Base-by-base conservation (phyloP, 2,888 invertebrate species). In the Ashinkailepas kermadecensis region DNA sequence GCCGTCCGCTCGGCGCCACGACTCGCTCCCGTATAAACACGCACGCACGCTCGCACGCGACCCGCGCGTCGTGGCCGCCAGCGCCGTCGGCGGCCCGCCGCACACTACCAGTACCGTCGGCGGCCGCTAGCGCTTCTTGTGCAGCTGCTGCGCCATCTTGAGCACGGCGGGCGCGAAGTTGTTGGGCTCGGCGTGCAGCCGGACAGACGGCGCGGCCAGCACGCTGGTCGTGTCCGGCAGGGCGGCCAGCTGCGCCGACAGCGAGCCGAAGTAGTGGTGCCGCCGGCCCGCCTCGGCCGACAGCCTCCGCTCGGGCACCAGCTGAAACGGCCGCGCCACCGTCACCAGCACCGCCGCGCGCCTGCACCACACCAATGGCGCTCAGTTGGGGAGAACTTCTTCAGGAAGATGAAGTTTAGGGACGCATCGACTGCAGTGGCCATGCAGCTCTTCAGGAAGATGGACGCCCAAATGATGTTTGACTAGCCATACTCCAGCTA, bases 251-350 rank as follows among this genome's bases (percentile, higher is more conserved):
- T 95, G 93, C 87, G 92, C 92, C 87, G 98, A 97, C 88, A 99
- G 92, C 85, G 93, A 92, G 84, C 92, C 91, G 89, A 99, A 99
- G 89, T 97, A 99, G 83, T 92, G 90, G 90, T 99, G 97, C 84
- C 90, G 90, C 88, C 97, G 91, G 79, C 98, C 97, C 74, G 93
- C 91, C 80, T 92, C 92, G 81, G 99, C 97, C 81, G 95, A 92
- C 87, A 96, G 92, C 86, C 99, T 91, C 85, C 93, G 90, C 86
- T 92, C 89, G 23, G 99, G 98, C 89, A 96, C 93, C 81, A 95
- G 90, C 90, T 95, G 93, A 85, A 85, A 81, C 64, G 81, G 81
- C n/a, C 25, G 78, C 67, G 54, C 56, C 21, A 18, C 8, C 21
- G 54, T 65, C n/a, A 21, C 12, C 11, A 10, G 67, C 39, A 4